Base-by-base conservation (phyloP, 2,888 invertebrate genomes). In the Allacma fusca region DNA sequence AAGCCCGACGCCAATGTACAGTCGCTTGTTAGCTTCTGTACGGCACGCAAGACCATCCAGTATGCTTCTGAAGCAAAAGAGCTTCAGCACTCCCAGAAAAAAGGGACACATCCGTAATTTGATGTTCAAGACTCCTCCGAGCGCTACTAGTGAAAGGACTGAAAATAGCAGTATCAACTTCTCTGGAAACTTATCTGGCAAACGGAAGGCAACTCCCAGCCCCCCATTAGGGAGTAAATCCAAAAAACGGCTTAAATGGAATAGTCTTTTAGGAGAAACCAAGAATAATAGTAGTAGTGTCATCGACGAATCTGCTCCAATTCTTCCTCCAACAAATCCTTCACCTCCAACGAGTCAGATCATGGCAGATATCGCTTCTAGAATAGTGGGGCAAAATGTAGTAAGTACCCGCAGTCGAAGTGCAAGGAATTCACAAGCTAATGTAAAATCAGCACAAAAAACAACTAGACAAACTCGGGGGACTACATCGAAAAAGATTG, bases 71-170 rank as follows among this genome's bases (percentile, higher is more conserved):
- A 79, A 79, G 34, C 82, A 74, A 65, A 74, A 82, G 65, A 83
- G 83, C 40, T 81, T 77, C 29, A 83, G 82, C 68, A 82, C 83
- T 0, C 83, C 83, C 0, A 70, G 83, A 19, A 83, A 83, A 50
- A 80, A 81, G 43, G 80, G 80, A 34, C 82, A 82, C 68, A 80
- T 83, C n/a, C 76, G 83, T 19, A 82, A 72, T 78, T 71, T 83
- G 5, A 71, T 79, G 12, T 83, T 83, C 59, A 77, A 81, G 68
- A 82, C 83, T n/a, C 83, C 83, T 9, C 83, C 83, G 12, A 81
- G 81, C 76, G 64, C 80, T 16, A 79, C 79, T 59, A 74, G 74
- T 65, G 74, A 74, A 29, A 65, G 74, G 26, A 74, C 65, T 50
- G 75, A 77, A 44, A 72, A 72, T 50, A n/a, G 24, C 13, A 75